Percentiles rank a stretch among this genome's conserved stretches.
These are phyloP conservation scores for Vimba vimba DNA, from an alignment of 2,113 vertebrate genomes.

Conservation along the genomic window DNA sequence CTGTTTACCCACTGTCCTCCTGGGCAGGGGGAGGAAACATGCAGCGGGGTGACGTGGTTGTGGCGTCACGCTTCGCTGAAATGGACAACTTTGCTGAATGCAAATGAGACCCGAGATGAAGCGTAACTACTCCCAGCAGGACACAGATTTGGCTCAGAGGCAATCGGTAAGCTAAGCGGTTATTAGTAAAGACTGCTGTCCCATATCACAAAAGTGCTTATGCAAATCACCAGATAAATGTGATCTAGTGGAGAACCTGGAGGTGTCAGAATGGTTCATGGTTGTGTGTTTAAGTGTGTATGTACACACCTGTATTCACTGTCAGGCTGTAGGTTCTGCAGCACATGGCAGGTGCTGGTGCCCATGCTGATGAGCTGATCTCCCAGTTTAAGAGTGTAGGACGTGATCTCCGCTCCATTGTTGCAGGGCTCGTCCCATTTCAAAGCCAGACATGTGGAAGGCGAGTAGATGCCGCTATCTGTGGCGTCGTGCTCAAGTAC, in stretches of 20 bases:
- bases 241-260: neutral
- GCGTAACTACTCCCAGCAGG: slow-evolving; percentile 18
- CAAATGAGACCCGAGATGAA: slow-evolving; percentile 2
- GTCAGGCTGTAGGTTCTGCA: slow-evolving; percentile 89
- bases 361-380: slow-evolving; percentile 80
- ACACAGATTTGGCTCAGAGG: neutral
- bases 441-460: slow-evolving; percentile 88
- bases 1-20: slow-evolving; percentile 14
- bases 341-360: slow-evolving; percentile 76
- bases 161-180: neutral
- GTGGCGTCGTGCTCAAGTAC: slow-evolving; percentile 81
- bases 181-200: neutral
- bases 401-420: slow-evolving; percentile 89
- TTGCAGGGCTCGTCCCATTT: slow-evolving; percentile 93
- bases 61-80: slow-evolving; percentile 7
- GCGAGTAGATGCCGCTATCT: slow-evolving; percentile 70
- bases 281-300: neutral
- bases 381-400: slow-evolving; percentile 87
- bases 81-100: neutral
- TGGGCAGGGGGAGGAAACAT: neutral
- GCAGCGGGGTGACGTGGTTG: slow-evolving; percentile 4
- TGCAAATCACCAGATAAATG: neutral
- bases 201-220: neutral
- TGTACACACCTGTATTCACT: slow-evolving; percentile 86
- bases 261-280: neutral